Base-by-base conservation (phyloP, 2,113 vertebrate species). In the Callipepla californica region DNA sequence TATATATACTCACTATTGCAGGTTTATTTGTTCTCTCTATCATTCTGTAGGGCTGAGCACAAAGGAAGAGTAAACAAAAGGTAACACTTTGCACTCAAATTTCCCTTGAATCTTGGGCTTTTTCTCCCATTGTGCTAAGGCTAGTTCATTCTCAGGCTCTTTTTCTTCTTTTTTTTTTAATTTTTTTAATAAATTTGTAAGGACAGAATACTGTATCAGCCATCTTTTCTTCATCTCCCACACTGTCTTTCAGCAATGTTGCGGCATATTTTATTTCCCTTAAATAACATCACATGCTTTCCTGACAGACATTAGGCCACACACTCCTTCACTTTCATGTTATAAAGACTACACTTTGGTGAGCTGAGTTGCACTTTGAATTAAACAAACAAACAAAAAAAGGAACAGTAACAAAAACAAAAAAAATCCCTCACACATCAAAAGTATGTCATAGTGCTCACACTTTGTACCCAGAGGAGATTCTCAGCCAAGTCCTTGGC, bases 391-490 rank as follows among this genome's bases (percentile, higher is more conserved):
- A 34, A 30, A 50, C 13, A 68, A 50, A 13, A 34, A 14, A 20
- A 21, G 23, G 13, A 51, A 17, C 16, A 53, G 26, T 26, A 28
- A 53, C 14, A 50, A 25, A 23, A 53, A 53, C 26, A 15, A 38
- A 50, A 65, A 15, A 40, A 40, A 13, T 12, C 40, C 1, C 10
- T 28, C 13, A 22, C 6, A n/a, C 2, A 45, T 40, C 5, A 55
- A 55, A 55, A 18, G 3, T 6, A 11, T 70, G 6, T 38, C 32
- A 25, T 21, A 50, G 17, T 80, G 28, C 42, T 69, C 75, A 13
- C 22, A 14, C 5, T 30, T 47, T 0, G 1, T 5, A 4, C 21
- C n/a, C 32, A 59, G 18, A 22, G 1, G 18, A 79, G 13, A n/a
- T 63, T 22, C 2, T 7, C 19, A 51, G 61, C 9, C 13, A 68